A percentile compares a stretch with the other conserved stretches of the same genome.
Evolutionary conservation across 2,797 vertebrate genomes (phyloP).

Genomic region (Leptodactylus fallax): DNA sequence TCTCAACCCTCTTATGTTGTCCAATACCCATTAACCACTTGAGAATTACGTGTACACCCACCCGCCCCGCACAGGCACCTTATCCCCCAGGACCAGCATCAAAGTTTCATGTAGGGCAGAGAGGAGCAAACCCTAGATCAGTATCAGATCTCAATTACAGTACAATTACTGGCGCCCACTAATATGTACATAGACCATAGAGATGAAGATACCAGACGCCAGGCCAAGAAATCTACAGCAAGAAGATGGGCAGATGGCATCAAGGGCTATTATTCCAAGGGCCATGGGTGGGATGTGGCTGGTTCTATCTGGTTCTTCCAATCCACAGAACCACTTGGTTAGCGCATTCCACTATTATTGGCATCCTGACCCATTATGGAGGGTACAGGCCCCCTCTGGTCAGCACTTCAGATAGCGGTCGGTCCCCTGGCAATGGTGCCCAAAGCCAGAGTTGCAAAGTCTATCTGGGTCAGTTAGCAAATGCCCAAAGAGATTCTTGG

Average conservation of each 20-base stretch:
- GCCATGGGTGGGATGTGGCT: not conserved
- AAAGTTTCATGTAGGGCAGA: not conserved
- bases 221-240: not conserved
- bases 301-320: not conserved
- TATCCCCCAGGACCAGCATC: not conserved
- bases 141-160: too few species aligned
- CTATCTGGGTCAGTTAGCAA: too few species aligned
- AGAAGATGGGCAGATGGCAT: not conserved
- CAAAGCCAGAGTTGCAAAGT: too few species aligned
- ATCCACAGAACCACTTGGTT: not conserved
- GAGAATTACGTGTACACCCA: not conserved
- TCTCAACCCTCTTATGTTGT: not conserved
- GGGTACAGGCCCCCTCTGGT: too few species aligned
- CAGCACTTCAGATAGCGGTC: too few species aligned
- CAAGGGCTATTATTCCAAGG: not conserved
- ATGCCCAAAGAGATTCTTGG: too few species aligned
- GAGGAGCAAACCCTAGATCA: not conserved
- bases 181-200: not conserved
- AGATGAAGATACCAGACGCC: not conserved
- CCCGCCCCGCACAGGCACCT: not conserved
- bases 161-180: too few species aligned
- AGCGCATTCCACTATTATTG: too few species aligned
- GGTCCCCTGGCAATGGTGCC: too few species aligned
- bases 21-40: conserved; percentile 20
- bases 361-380: too few species aligned